These are phyloP conservation scores for Rhodophaea formosa DNA, from an alignment of 2,888 invertebrate species.

Conservation along the genomic window DNA sequence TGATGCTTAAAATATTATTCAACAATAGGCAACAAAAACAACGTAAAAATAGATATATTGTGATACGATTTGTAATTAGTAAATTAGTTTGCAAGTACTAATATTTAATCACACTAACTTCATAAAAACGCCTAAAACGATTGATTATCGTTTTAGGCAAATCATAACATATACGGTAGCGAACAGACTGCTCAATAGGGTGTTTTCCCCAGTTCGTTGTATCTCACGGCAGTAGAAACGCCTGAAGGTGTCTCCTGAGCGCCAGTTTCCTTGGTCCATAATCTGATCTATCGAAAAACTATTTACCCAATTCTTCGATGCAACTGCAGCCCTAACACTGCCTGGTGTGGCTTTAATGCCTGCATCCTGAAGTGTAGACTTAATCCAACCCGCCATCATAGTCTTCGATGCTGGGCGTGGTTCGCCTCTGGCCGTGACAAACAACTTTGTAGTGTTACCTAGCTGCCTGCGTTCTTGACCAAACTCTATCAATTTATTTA, in stretches of 20 bases:
- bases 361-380: neutral
- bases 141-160: too few species aligned
- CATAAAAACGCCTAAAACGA: neutral
- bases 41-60: too few species aligned
- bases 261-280: neutral
- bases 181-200: neutral
- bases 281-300: slow-evolving; percentile 3
- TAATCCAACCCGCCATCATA: neutral
- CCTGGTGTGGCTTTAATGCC: neutral
- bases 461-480: neutral
- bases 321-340: slow-evolving; percentile 5
- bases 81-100: too few species aligned
- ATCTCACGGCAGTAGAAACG: neutral
- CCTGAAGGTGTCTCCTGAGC: neutral
- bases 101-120: neutral
- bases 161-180: too few species aligned
- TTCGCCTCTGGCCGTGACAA: neutral
- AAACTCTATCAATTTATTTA: slow-evolving; percentile 2
- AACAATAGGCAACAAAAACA: too few species aligned
- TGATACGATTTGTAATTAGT: too few species aligned
- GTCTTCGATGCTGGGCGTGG: neutral
- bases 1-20: too few species aligned
- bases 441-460: neutral
- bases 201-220: neutral
- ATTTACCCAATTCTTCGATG: neutral